Percentiles rank a stretch among this genome's conserved stretches.
Conservation (phyloP, 2,888 invertebrate genomes). For the Micoletzkya japonica region DNA sequence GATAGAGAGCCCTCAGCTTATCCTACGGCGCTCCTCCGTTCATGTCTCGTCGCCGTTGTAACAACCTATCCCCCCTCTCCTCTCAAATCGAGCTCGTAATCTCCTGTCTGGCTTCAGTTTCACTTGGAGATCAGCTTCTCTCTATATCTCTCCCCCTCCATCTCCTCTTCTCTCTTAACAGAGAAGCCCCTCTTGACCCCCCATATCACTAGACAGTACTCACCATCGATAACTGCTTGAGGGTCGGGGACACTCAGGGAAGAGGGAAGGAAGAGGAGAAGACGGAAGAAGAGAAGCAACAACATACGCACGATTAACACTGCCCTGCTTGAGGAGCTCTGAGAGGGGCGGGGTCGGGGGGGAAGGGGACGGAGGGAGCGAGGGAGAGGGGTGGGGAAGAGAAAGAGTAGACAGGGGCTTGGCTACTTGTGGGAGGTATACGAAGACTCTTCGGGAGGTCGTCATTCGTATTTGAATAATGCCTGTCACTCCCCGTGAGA, state of each 20-base stretch:
- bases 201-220: not conserved
- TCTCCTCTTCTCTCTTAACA: slow-evolving; percentile 1
- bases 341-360: not conserved
- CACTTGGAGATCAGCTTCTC: not conserved
- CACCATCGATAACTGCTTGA: slow-evolving; percentile 8
- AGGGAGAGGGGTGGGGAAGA: slow-evolving; percentile 10
- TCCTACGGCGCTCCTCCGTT: not conserved
- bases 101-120: too few species aligned
- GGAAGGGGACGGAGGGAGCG: not conserved
- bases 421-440: too few species aligned
- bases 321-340: not conserved
- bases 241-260: not conserved
- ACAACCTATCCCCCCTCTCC: not conserved
- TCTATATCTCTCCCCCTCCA: slow-evolving; percentile 6
- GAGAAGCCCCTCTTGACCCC: not conserved
- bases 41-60: not conserved
- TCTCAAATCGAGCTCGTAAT: too few species aligned
- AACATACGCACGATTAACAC: not conserved
- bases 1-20: not conserved
- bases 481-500: too few species aligned
- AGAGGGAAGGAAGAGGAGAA: not conserved
- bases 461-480: too few species aligned
- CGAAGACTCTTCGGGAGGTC: too few species aligned
- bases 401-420: too few species aligned
- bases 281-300: not conserved